These are phyloP conservation scores for Ispidina lecontei DNA, from an alignment of 2,797 vertebrate genomes.

Conservation along the genomic window DNA sequence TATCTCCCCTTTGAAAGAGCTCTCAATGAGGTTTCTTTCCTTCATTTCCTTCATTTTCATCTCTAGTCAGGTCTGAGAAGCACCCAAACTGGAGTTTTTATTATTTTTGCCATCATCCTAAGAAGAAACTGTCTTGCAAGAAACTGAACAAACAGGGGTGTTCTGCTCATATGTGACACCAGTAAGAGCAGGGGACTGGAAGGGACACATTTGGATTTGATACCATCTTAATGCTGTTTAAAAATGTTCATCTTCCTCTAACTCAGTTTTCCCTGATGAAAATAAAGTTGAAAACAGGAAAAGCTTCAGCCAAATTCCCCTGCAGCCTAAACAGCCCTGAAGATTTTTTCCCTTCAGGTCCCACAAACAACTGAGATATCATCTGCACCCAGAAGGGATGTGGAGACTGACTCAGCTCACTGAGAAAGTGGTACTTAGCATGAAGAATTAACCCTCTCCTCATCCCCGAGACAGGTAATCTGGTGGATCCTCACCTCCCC, in stretches of 20 bases:
- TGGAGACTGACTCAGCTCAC: not conserved
- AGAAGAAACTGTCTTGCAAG: fast-evolving
- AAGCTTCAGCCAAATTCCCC: not conserved
- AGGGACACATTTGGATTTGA: not conserved
- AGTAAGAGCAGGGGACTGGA: not conserved
- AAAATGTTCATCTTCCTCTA: not conserved
- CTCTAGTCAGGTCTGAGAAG: not conserved
- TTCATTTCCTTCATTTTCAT: not conserved
- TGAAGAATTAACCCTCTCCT: not conserved
- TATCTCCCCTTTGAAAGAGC: not conserved
- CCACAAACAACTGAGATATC: not conserved
- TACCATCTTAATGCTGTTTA: not conserved
- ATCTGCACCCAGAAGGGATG: not conserved
- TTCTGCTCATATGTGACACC: fast-evolving
- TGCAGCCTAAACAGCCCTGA: not conserved
- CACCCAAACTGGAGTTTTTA: fast-evolving
- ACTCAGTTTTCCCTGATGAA: not conserved
- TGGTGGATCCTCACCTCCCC: not conserved
- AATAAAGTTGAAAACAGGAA: not conserved
- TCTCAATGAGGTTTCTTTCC: not conserved
- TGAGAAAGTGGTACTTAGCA: not conserved
- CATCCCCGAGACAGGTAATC: fast-evolving
- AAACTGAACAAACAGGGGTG: not conserved
- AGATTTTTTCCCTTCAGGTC: not conserved
- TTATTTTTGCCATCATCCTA: not conserved